Conservation (phyloP, 2,113 vertebrate genomes). For the Xiphophorus couchianus region DNA sequence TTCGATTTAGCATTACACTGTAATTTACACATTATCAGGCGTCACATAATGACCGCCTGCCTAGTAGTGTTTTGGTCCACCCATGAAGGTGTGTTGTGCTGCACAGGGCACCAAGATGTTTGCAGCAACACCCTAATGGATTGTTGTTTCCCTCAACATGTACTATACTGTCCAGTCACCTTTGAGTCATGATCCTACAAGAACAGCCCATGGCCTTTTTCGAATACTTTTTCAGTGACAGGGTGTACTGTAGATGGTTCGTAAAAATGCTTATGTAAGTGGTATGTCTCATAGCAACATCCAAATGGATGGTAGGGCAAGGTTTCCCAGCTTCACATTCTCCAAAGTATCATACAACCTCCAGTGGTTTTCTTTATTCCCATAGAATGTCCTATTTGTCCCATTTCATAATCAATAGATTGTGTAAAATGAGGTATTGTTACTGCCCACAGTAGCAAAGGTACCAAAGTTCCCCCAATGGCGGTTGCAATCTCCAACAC, state of each 20-base stretch:
- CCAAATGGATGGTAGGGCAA: neutral
- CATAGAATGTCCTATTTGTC: neutral
- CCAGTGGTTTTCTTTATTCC: neutral
- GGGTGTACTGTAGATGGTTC: neutral
- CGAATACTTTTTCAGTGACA: neutral
- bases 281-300: neutral
- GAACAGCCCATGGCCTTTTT: too few species aligned
- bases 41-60: neutral
- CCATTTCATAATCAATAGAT: too few species aligned
- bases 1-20: slow-evolving; percentile 2
- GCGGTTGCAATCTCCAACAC: neutral
- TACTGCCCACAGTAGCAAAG: neutral
- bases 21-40: neutral
- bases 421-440: too few species aligned
- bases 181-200: neutral
- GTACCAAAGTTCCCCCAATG: neutral
- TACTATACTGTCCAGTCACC: neutral
- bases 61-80: neutral
- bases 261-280: neutral
- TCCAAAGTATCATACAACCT: neutral
- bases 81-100: neutral
- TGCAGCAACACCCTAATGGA: neutral
- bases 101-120: neutral
- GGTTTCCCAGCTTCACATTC: neutral
- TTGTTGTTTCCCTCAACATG: neutral